phyloP scores from a whole-genome alignment of 2,888 invertebrate genomes.

The Tanytarsus gracilentus region DNA sequence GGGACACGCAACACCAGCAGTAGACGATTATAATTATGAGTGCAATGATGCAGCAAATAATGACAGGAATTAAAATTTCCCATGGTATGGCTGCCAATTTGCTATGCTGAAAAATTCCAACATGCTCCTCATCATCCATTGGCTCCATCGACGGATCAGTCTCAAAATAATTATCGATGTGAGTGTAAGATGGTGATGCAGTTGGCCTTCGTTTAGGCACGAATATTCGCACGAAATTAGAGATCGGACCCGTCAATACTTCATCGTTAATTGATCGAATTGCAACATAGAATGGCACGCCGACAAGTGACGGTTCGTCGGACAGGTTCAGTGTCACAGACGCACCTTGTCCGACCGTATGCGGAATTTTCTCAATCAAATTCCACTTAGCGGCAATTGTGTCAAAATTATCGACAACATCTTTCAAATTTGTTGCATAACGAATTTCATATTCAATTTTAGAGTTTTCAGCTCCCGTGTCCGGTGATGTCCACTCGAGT shows the following conservation, averaged over 20 bases:
- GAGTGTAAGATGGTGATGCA: not conserved
- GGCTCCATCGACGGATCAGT: slow-evolving; percentile 22
- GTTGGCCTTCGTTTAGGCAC: slow-evolving; percentile 1
- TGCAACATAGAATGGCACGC: slow-evolving; percentile 47
- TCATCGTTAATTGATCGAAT: slow-evolving; percentile 44
- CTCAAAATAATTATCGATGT: not conserved
- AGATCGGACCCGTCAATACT: slow-evolving; percentile 43
- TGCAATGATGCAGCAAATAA: slow-evolving; percentile 31
- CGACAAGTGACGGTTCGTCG: slow-evolving; percentile 43
- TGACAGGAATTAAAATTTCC: slow-evolving; percentile 31
- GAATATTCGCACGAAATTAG: slow-evolving; percentile 47
- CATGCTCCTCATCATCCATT: slow-evolving; percentile 12
- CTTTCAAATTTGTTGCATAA: slow-evolving; percentile 42
- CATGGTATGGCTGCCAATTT: slow-evolving; percentile 30
- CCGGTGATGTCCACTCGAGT: slow-evolving; percentile 53
- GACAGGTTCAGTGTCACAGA: slow-evolving; percentile 46
- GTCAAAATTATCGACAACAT: slow-evolving; percentile 46
- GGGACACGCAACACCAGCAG: slow-evolving; percentile 30
- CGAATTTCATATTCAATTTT: slow-evolving; percentile 46
- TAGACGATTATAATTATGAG: slow-evolving; percentile 30
- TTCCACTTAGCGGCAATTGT: slow-evolving; percentile 43
- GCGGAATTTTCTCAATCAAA: slow-evolving; percentile 43
- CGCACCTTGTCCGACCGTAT: slow-evolving; percentile 47
- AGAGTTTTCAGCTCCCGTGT: slow-evolving; percentile 47
- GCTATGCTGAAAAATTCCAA: slow-evolving; percentile 28